Base-by-base conservation (phyloP, 2,888 invertebrate species). In the Pseudanteris insignis region DNA sequence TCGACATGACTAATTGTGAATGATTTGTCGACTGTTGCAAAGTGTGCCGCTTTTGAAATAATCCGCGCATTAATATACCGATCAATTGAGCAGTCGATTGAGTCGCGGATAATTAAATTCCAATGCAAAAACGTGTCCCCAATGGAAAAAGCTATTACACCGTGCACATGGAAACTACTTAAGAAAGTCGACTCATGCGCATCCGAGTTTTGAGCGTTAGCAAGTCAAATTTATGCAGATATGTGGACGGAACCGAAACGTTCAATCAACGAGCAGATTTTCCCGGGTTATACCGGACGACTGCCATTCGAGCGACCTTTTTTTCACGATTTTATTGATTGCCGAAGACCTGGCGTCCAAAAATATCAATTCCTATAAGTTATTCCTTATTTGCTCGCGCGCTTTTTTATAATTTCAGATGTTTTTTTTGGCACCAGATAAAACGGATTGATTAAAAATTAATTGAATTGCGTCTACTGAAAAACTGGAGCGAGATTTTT, bases 161-260 rank as follows among this genome's bases (percentile, higher is more conserved):
- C 30, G 10, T 24, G 36, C 29, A 24, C 53, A 48, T 46, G 53
- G 38, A 48, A 57, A 41, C 50, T 30, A 9, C 37, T 50, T 24
- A 41, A 64, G 53, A 55, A 60, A 63, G 51, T 61, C 60, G 30
- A 30, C 50, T 46, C 51, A 26, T 58, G 54, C 57, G 47, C 53
- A 65, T 64, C 51, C 62, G 68, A 66, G 68, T 67, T 68, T 70
- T 65, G 71, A 67, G 63, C 63, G 58, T 76, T 76, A 75, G 76
- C 77, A 77, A 77, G 76, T 77, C 77, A 77, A 75, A 77, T 77
- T 74, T 73, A 76, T 75, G 74, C 70, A 74, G 71, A 76, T 76
- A 50, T 37, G 46, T 40, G 54, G 58, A 54, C 54, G 58, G 50
- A 53, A 64, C 50, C 50, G 46, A 53, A 47, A 40, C 58, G 57